Conservation (phyloP, 2,888 invertebrate genomes). For the Melipona beecheii region DNA sequence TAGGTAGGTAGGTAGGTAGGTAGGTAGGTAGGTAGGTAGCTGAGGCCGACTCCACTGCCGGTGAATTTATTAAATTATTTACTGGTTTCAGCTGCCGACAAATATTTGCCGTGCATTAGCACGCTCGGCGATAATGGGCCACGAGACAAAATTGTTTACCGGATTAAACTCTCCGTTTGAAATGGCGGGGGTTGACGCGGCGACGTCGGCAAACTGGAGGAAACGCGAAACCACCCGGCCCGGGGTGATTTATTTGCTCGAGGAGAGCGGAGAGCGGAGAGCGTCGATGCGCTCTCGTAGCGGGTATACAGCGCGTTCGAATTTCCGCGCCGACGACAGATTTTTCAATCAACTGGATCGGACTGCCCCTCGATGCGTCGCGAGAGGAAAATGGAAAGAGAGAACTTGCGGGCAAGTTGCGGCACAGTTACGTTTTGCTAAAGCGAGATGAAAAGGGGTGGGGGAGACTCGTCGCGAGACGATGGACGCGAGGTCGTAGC, state of each 20-base stretch:
- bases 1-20: too few species aligned
- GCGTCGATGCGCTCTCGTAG: background rate
- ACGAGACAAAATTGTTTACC: conserved; percentile 60
- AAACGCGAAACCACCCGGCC: conserved; percentile 14
- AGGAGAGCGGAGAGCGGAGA: too few species aligned
- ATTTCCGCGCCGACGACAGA: background rate
- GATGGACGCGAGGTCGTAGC: too few species aligned
- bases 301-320: background rate
- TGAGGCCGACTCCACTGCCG: background rate
- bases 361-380: background rate
- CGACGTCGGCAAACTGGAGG: conserved; percentile 14
- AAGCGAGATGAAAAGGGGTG: too few species aligned
- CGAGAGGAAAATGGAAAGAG: too few species aligned
- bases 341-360: background rate
- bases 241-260: conserved; percentile 18
- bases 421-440: too few species aligned
- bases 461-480: too few species aligned
- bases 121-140: conserved; percentile 47
- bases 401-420: too few species aligned
- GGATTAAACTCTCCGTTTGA: conserved; percentile 50
- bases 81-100: conserved; percentile 40
- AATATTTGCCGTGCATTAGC: conserved; percentile 62
- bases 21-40: background rate
- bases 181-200: conserved; percentile 15
- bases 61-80: conserved; percentile 37